phyloP scores from a whole-genome alignment of 2,888 invertebrate genomes.

The Spatulosminthurus flaviceps region DNA sequence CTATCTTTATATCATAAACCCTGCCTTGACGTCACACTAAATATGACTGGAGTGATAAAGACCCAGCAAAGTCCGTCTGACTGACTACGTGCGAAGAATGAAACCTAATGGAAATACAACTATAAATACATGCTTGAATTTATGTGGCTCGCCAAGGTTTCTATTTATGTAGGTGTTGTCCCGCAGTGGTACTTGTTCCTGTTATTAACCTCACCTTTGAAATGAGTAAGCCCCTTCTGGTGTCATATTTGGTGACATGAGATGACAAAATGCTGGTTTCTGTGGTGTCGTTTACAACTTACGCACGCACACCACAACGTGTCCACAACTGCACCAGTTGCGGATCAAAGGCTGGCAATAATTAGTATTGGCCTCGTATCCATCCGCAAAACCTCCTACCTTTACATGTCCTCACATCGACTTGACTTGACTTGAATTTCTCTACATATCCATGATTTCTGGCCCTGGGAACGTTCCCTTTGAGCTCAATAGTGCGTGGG shows the following conservation, averaged over 20 bases:
- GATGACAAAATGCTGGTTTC: constrained; percentile 23
- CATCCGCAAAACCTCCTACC: background rate
- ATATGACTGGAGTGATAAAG: no score
- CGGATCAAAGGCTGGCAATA: background rate
- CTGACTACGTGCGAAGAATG: no score
- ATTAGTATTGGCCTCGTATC: background rate
- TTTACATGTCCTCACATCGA: background rate
- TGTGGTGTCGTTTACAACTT: constrained; percentile 18
- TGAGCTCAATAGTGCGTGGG: background rate
- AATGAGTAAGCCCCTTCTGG: background rate
- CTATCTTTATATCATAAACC: no score
- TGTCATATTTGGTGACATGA: constrained; percentile 24
- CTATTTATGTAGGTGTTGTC: no score
- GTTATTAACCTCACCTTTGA: no score
- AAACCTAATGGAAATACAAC: no score
- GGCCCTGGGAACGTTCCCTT: background rate
- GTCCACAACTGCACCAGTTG: constrained; percentile 10
- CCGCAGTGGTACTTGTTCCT: no score
- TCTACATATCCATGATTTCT: background rate
- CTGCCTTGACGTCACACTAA: no score
- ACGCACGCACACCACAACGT: constrained; percentile 10
- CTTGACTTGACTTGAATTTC: no score
- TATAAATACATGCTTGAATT: no score
- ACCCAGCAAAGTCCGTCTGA: no score
- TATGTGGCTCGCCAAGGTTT: no score